A percentile compares a stretch with the other conserved stretches of the same genome.
phyloP scores from a whole-genome alignment of 2,797 vertebrate genomes.

The Novumbra hubbsi region DNA sequence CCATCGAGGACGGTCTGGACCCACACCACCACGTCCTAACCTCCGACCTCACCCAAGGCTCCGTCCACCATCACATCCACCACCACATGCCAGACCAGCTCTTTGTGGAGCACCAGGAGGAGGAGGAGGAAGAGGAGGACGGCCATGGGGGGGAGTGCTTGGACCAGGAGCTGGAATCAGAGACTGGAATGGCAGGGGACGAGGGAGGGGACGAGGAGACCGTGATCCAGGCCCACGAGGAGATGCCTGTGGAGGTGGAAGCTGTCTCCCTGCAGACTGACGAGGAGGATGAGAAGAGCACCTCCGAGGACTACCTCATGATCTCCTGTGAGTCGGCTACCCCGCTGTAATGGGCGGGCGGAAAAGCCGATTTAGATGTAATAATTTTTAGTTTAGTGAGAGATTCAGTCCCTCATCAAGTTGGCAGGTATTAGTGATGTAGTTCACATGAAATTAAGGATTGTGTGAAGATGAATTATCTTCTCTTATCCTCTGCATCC shows the following conservation, averaged over 20 bases:
- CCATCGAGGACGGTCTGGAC: constrained; percentile 89
- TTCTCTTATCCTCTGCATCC: no score
- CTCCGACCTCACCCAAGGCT: constrained; percentile 86
- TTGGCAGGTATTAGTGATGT: no score
- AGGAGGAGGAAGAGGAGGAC: constrained; percentile 61
- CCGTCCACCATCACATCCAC: constrained; percentile 75
- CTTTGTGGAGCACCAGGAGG: constrained; percentile 93
- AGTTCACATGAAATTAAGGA: no score
- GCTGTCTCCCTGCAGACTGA: constrained; percentile 89
- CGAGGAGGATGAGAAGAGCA: constrained; percentile 91
- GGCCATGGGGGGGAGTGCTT: constrained; percentile 67
- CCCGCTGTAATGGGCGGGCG: no score
- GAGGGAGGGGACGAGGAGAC: constrained; percentile 85
- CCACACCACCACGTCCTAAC: constrained; percentile 83
- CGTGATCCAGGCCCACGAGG: constrained; percentile 83
- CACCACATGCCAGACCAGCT: constrained; percentile 89
- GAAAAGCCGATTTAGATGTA: no score
- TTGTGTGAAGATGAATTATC: no score
- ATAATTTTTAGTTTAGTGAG: no score
- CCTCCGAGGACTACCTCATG: constrained; percentile 98
- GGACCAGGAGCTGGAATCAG: constrained; percentile 92
- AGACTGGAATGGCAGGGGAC: constrained; percentile 91
- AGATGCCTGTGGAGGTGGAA: constrained; percentile 75
- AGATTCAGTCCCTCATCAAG: no score
- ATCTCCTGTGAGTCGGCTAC: constrained; percentile 87